phyloP scores from a whole-genome alignment of 2,888 invertebrate genomes.

The Pammene fasciana region DNA sequence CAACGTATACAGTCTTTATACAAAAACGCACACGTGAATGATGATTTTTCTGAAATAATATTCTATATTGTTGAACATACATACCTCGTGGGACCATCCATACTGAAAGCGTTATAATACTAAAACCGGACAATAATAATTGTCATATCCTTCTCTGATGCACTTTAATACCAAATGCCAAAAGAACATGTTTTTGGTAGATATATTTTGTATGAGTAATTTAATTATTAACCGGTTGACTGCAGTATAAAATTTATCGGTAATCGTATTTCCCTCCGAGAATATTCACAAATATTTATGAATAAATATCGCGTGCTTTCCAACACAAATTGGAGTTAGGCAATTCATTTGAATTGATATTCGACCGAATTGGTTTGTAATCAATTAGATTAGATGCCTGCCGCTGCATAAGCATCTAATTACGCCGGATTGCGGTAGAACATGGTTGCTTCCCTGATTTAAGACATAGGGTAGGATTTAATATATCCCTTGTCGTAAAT shows the following conservation, averaged over 20 bases:
- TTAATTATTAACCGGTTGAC: slow-evolving; percentile 17
- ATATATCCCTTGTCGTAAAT: too few relatives aligned
- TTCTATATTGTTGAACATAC: too few relatives aligned
- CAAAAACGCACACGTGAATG: too few relatives aligned
- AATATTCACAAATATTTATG: slow-evolving; percentile 18
- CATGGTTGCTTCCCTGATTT: too few relatives aligned
- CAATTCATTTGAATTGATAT: slow-evolving; percentile 11
- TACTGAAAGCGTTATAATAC: too few relatives aligned
- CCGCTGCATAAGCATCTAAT: neutral
- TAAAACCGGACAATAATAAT: too few relatives aligned
- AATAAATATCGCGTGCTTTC: neutral
- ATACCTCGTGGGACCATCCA: too few relatives aligned
- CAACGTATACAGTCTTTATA: too few relatives aligned
- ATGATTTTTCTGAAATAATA: too few relatives aligned
- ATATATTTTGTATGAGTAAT: neutral
- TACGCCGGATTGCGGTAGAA: neutral
- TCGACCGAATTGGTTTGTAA: slow-evolving; percentile 12
- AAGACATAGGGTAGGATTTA: too few relatives aligned
- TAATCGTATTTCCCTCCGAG: slow-evolving; percentile 22
- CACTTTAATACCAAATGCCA: too few relatives aligned
- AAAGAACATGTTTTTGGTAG: neutral
- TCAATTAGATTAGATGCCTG: neutral
- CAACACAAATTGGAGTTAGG: slow-evolving; percentile 1
- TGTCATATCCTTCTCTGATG: too few relatives aligned
- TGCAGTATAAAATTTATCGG: slow-evolving; percentile 20